Percentiles rank a stretch among this genome's conserved stretches.
phyloP scores from a whole-genome alignment of 2,888 invertebrate genomes.

The Pogonocherus hispidulus region DNA sequence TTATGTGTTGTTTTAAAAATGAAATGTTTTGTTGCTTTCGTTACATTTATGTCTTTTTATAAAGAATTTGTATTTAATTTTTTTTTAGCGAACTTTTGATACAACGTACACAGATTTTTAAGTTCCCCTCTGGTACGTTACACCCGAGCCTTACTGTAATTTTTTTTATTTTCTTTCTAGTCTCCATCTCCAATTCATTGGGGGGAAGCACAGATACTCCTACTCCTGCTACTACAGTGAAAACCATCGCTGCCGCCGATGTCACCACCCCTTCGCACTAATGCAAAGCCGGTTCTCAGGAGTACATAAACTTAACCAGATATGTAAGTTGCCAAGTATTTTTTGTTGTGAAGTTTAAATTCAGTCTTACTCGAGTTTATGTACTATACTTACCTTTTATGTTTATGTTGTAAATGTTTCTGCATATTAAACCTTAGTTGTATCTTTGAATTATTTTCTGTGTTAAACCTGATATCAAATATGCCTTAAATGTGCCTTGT shows the following conservation, averaged over 20 bases:
- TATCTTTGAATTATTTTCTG: slow-evolving; percentile 4
- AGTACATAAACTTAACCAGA: slow-evolving; percentile 21
- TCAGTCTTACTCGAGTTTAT: slow-evolving; percentile 1
- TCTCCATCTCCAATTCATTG: slow-evolving; percentile 32
- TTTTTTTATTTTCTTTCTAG: slow-evolving; percentile 34
- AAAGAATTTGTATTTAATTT: no score
- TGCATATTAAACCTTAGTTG: slow-evolving; percentile 1
- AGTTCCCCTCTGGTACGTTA: no score
- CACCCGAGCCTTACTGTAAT: no score
- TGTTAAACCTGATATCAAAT: neutral
- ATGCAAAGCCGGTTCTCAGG: neutral
- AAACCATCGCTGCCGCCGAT: neutral
- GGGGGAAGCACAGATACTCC: neutral
- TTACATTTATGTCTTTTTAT: no score
- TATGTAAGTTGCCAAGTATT: neutral
- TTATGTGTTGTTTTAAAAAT: no score
- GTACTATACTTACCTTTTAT: slow-evolving; percentile 22
- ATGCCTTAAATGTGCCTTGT: slow-evolving; percentile 34
- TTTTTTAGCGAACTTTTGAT: no score
- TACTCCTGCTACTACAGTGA: neutral
- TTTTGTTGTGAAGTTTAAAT: neutral
- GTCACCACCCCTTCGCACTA: neutral
- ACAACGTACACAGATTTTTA: no score
- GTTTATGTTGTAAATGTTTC: slow-evolving; percentile 15
- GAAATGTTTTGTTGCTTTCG: no score